A percentile compares a stretch with the other conserved stretches of the same genome.
These are phyloP conservation scores for Epistrophella euchroma DNA, from an alignment of 2,888 invertebrate genomes.

Conservation along the genomic window DNA sequence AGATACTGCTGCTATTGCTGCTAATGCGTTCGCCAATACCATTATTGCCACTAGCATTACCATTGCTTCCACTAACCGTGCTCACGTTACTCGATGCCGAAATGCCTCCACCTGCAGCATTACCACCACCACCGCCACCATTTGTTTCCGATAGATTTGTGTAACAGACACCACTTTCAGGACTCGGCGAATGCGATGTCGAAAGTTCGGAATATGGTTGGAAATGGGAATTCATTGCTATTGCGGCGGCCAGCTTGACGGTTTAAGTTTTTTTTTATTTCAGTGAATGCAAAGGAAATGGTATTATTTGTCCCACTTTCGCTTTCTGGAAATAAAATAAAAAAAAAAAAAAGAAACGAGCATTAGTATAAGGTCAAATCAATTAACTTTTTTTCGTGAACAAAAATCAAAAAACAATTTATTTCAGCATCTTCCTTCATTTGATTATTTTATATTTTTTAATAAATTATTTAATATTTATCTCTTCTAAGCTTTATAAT, in stretches of 20 bases:
- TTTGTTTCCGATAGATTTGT: constrained; percentile 83
- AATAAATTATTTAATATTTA: too few species aligned
- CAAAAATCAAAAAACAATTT: too few species aligned
- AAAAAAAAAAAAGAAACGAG: background rate
- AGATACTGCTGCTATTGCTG: constrained; percentile 60
- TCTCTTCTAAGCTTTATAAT: too few species aligned
- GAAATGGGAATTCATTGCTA: constrained; percentile 94
- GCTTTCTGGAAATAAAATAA: constrained; percentile 15
- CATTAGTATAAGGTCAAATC: background rate
- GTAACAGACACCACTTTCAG: constrained; percentile 88
- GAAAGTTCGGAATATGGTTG: constrained; percentile 91
- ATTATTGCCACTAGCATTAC: constrained; percentile 37
- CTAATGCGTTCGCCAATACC: constrained; percentile 39
- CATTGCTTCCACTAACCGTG: constrained; percentile 31
- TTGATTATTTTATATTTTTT: too few species aligned
- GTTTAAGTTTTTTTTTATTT: constrained; percentile 19
- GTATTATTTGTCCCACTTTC: background rate
- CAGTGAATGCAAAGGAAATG: constrained; percentile 4
- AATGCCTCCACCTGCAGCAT: constrained; percentile 33
- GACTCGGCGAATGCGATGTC: constrained; percentile 89
- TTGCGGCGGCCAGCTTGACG: constrained; percentile 92
- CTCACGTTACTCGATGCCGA: constrained; percentile 43
- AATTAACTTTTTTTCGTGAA: background rate
- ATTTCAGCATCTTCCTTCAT: too few species aligned
- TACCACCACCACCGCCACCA: constrained; percentile 42